These are phyloP conservation scores for Pygoscelis adeliae DNA, from an alignment of 2,113 vertebrate genomes.

Conservation along the genomic window DNA sequence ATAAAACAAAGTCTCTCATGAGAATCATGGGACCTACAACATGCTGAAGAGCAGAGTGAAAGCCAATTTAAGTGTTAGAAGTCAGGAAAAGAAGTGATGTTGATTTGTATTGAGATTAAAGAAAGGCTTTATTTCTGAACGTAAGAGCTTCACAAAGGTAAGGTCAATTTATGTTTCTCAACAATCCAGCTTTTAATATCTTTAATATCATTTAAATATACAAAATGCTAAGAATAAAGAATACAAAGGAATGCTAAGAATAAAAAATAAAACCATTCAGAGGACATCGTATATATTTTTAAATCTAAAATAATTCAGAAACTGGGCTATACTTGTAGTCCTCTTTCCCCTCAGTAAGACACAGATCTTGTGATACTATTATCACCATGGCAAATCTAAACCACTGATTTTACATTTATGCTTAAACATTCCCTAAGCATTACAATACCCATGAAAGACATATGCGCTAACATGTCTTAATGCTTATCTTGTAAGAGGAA, in stretches of 20 bases:
- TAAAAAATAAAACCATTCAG: background rate
- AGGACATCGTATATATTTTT: accelerated
- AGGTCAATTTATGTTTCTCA: background rate
- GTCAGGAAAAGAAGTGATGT: background rate
- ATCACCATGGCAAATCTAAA: background rate
- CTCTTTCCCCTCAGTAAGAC: background rate
- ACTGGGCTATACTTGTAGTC: background rate
- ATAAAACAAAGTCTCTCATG: background rate
- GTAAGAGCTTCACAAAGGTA: background rate
- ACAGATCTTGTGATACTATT: background rate
- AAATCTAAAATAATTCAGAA: background rate
- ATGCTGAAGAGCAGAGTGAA: background rate
- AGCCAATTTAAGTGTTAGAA: background rate
- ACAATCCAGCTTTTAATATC: background rate
- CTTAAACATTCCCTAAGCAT: background rate
- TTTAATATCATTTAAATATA: background rate
- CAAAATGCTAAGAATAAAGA: background rate
- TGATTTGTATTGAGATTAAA: background rate
- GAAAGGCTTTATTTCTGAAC: background rate
- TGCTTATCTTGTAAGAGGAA: background rate
- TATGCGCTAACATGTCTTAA: background rate
- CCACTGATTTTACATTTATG: background rate
- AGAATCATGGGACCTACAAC: background rate
- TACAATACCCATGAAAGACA: background rate
- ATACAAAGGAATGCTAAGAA: background rate